Evolutionary conservation across 2,113 vertebrate genomes (phyloP).

Genomic region (Carlito syrichta): DNA sequence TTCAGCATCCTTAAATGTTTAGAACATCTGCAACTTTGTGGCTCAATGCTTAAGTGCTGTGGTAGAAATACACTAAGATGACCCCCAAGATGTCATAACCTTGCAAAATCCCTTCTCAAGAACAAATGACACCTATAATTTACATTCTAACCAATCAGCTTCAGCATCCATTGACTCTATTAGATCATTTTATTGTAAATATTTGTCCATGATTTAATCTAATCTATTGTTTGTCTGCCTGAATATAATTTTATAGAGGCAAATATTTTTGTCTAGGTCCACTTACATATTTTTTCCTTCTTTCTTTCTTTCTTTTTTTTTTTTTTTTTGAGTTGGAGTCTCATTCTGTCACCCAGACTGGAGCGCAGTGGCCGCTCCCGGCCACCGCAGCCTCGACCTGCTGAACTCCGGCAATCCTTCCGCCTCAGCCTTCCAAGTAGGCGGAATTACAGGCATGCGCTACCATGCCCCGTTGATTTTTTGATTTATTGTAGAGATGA

Average conservation of each 20-base stretch:
- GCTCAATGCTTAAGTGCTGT: background rate
- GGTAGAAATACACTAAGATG: background rate
- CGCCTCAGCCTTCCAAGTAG: too few species aligned
- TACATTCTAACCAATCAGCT: background rate
- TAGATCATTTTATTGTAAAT: background rate
- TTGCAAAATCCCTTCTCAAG: background rate
- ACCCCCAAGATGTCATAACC: background rate
- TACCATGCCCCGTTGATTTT: too few species aligned
- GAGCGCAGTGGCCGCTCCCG: too few species aligned
- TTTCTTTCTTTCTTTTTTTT: too few species aligned
- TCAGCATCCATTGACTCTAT: background rate
- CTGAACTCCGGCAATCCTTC: too few species aligned
- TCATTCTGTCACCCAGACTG: too few species aligned
- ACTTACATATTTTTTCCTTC: background rate
- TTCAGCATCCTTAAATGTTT: background rate
- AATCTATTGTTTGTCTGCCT: background rate
- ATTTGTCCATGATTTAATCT: conserved; percentile 31
- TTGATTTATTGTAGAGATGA: too few species aligned
- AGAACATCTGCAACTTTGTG: background rate
- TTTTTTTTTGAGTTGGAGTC: too few species aligned
- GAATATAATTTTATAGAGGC: background rate
- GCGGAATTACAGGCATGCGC: too few species aligned
- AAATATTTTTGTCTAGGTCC: background rate
- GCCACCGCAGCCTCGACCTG: too few species aligned
- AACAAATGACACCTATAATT: background rate